Evolutionary conservation across 2,113 vertebrate genomes (phyloP).

Genomic region (Platichthys flesus): DNA sequence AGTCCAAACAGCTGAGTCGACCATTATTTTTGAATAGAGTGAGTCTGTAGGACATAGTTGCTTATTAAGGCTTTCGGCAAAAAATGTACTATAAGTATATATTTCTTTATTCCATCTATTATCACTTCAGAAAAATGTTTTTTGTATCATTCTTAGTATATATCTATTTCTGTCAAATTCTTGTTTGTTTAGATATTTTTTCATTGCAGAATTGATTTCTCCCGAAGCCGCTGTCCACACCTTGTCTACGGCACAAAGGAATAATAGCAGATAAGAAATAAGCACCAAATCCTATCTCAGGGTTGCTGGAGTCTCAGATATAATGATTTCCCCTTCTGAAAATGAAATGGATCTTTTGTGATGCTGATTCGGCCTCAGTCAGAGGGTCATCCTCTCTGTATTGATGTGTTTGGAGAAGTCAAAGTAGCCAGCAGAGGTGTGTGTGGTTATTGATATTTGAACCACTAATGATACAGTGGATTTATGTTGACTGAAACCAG

Average conservation of each 20-base stretch:
- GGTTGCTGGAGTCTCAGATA: slow-evolving; percentile 44
- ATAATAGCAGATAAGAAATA: slow-evolving; percentile 65
- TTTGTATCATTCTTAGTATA: slow-evolving; percentile 14
- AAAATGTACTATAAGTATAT: slow-evolving; percentile 29
- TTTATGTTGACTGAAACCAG: neutral
- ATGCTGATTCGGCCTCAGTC: slow-evolving; percentile 48
- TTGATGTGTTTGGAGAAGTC: slow-evolving; percentile 3
- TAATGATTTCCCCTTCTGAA: slow-evolving; percentile 59
- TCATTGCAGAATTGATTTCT: slow-evolving; percentile 67
- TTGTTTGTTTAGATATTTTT: slow-evolving; percentile 59
- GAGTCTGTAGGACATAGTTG: slow-evolving; percentile 60
- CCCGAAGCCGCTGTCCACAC: slow-evolving; percentile 46
- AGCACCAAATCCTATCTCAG: slow-evolving; percentile 60
- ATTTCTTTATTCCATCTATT: slow-evolving; percentile 31
- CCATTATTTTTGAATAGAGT: slow-evolving; percentile 62
- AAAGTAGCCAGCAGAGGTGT: slow-evolving; percentile 11
- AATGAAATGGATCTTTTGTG: slow-evolving; percentile 63
- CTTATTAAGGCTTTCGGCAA: slow-evolving; percentile 69
- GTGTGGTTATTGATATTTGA: slow-evolving; percentile 15
- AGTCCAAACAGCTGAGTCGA: slow-evolving; percentile 70
- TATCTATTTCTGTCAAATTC: slow-evolving; percentile 44
- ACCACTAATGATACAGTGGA: neutral
- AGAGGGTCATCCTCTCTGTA: slow-evolving; percentile 20
- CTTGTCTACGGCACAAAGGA: slow-evolving; percentile 43
- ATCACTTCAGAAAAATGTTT: slow-evolving; percentile 10